Evolutionary conservation across 2,113 vertebrate species (phyloP).

Genomic region (Rousettus leschenaultii): DNA sequence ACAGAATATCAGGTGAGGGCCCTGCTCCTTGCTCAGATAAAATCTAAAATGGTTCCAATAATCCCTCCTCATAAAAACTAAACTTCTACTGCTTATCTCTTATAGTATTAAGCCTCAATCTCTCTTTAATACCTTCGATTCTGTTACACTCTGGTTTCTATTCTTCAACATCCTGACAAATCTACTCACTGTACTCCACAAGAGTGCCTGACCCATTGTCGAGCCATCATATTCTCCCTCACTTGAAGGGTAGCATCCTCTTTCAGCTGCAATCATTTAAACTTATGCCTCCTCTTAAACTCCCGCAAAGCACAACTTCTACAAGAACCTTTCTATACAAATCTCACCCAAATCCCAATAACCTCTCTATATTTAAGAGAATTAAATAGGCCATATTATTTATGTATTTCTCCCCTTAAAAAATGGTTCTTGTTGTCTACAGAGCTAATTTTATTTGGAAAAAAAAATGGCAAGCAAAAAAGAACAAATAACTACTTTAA

Average conservation of each 20-base stretch:
- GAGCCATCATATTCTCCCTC: not conserved
- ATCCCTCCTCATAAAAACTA: not conserved
- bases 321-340: not conserved
- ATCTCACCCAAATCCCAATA: not conserved
- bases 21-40: not conserved
- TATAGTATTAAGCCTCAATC: not conserved
- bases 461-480: not conserved
- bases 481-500: not conserved
- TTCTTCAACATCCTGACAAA: not conserved
- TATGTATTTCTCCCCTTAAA: not conserved
- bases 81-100: not conserved
- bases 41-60: not conserved
- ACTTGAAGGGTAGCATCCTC: not conserved
- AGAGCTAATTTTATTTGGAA: not conserved
- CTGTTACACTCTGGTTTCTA: not conserved
- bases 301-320: not conserved
- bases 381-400: not conserved
- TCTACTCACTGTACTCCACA: not conserved
- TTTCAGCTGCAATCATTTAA: not conserved
- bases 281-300: not conserved
- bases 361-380: not conserved
- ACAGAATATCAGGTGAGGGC: not conserved
- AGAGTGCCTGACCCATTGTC: accelerated
- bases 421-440: not conserved
- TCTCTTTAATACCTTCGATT: not conserved